A percentile compares a stretch with the other conserved stretches of the same genome.
Evolutionary conservation across 2,113 vertebrate genomes (phyloP).

Genomic region (Cisticola juncidis): DNA sequence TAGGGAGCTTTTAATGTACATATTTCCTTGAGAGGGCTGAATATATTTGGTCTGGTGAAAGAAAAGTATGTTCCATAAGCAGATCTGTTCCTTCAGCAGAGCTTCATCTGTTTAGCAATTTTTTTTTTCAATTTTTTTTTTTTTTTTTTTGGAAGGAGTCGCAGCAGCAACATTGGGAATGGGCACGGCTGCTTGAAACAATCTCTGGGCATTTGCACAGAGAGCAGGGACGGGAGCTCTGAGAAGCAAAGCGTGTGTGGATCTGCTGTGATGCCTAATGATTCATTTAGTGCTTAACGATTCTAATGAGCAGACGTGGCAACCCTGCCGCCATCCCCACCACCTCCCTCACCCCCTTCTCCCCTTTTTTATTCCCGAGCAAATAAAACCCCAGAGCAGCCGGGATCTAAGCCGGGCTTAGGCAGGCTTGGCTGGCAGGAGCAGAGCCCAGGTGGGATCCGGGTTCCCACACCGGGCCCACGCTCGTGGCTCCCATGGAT

Average conservation of each 20-base stretch:
- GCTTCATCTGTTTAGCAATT: slow-evolving; percentile 31
- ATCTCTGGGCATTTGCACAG: slow-evolving; percentile 9
- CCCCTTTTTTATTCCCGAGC: not conserved
- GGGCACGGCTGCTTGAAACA: slow-evolving; percentile 27
- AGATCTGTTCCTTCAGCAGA: slow-evolving; percentile 46
- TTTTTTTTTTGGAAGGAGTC: slow-evolving; percentile 11
- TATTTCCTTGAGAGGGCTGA: slow-evolving; percentile 31
- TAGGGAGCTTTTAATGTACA: not conserved
- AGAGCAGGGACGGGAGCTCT: slow-evolving; percentile 18
- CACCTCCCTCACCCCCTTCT: not conserved
- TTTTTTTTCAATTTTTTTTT: not conserved
- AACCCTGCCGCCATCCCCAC: not conserved
- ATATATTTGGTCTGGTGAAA: slow-evolving; percentile 58
- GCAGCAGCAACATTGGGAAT: not conserved
- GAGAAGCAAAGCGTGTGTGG: slow-evolving; percentile 44
- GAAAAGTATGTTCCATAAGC: slow-evolving; percentile 49
- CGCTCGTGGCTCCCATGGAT: not conserved
- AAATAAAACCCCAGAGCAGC: not conserved
- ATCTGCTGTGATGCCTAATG: slow-evolving; percentile 55
- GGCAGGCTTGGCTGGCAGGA: not conserved
- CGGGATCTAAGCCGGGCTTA: not conserved
- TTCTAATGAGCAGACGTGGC: slow-evolving; percentile 29
- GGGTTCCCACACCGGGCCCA: not conserved
- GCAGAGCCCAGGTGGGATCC: not conserved
- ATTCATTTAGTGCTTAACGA: slow-evolving; percentile 61